Evolutionary conservation across 2,113 vertebrate genomes (phyloP).

Genomic region (Anhinga anhinga): DNA sequence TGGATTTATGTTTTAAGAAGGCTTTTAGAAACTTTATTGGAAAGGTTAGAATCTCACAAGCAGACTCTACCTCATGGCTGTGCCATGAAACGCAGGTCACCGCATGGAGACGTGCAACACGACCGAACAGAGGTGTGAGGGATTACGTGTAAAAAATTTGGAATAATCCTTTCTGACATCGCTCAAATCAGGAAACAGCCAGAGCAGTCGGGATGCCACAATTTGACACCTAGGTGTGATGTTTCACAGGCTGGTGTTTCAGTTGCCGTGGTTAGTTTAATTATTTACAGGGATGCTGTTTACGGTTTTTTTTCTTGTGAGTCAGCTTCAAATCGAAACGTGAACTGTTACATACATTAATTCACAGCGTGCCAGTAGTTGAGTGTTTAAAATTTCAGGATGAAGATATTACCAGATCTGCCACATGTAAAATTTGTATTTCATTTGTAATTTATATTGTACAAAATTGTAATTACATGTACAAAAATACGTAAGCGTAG

Average conservation of each 20-base stretch:
- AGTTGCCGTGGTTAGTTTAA: background rate
- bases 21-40: background rate
- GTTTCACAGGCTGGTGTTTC: background rate
- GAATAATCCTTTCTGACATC: background rate
- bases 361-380: background rate
- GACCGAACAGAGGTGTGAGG: background rate
- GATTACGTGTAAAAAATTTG: background rate
- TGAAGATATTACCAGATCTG: background rate
- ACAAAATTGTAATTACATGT: no score
- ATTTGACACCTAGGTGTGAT: background rate
- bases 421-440: background rate
- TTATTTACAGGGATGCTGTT: background rate
- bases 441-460: background rate
- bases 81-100: background rate
- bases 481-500: background rate
- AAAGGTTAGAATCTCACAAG: background rate
- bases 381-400: background rate
- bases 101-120: accelerated
- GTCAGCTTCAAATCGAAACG: background rate
- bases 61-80: background rate
- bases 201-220: background rate
- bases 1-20: background rate
- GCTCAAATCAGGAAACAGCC: background rate
- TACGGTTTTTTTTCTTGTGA: background rate
- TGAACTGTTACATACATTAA: background rate